These are phyloP conservation scores for Cheiracanthium punctorium DNA, from an alignment of 2,888 invertebrate genomes.

Conservation along the genomic window DNA sequence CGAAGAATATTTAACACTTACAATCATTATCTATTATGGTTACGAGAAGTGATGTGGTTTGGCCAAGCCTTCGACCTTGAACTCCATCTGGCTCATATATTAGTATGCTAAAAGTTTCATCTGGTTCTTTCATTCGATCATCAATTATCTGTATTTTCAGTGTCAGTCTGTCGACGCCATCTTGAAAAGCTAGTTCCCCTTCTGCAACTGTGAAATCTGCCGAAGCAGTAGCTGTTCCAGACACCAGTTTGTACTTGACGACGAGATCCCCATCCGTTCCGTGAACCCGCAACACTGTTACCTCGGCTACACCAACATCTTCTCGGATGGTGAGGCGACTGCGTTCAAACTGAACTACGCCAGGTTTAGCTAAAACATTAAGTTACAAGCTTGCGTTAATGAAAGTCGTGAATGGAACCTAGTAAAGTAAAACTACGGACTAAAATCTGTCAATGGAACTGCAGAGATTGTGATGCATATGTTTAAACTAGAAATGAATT, in stretches of 20 bases:
- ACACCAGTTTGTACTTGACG: background rate
- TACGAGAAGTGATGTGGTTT: background rate
- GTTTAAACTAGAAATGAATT: too few species aligned
- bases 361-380: background rate
- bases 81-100: background rate
- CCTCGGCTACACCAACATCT: background rate
- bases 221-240: conserved; percentile 72
- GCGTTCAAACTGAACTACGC: background rate
- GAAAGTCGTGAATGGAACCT: too few species aligned
- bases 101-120: background rate
- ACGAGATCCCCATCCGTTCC: conserved; percentile 24
- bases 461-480: too few species aligned
- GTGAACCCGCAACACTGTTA: background rate
- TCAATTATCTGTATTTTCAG: background rate
- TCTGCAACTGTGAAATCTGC: conserved; percentile 79
- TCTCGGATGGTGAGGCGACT: background rate
- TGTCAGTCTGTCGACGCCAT: conserved; percentile 74
- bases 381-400: too few species aligned
- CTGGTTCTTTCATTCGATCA: background rate
- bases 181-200: conserved; percentile 78
- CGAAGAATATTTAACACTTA: background rate
- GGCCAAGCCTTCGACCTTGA: background rate
- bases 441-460: too few species aligned
- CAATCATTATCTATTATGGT: conserved; percentile 33
- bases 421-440: too few species aligned